phyloP scores from a whole-genome alignment of 2,113 vertebrate genomes.

The Tyrannus savana region DNA sequence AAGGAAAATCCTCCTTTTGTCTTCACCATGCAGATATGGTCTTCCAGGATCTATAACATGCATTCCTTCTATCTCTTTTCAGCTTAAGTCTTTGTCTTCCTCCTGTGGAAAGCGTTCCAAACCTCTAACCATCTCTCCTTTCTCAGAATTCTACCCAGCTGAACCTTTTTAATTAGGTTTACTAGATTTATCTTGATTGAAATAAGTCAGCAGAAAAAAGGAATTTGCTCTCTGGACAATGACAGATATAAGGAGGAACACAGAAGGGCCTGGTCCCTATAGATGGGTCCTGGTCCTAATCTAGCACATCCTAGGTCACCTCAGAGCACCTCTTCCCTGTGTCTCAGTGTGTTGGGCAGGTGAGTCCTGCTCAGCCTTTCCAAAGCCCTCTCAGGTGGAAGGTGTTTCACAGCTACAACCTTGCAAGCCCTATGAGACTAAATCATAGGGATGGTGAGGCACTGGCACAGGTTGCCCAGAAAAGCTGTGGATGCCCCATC shows the following conservation, averaged over 20 bases:
- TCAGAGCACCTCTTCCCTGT: not conserved
- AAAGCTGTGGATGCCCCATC: not conserved
- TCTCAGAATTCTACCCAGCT: not conserved
- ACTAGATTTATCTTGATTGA: not conserved
- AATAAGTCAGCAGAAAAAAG: not conserved
- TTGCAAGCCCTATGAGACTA: not conserved
- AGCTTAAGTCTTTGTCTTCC: not conserved
- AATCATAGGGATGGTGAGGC: not conserved
- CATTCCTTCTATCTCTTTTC: not conserved
- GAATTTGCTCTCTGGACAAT: not conserved
- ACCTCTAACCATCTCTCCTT: not conserved
- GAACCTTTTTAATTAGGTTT: not conserved
- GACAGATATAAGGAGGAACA: not conserved
- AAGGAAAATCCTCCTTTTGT: not conserved
- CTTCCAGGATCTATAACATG: not conserved
- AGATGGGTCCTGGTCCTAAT: not conserved
- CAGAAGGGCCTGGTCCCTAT: not conserved
- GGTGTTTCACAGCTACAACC: not conserved
- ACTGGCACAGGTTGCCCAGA: not conserved
- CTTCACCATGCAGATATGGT: not conserved
- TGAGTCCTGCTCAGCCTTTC: not conserved
- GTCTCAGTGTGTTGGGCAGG: not conserved
- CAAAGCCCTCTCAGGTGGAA: not conserved
- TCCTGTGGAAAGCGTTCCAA: not conserved
- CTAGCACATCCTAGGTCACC: not conserved